Base-by-base conservation (phyloP, 2,888 invertebrate species). In the Podabrus alpinus region DNA sequence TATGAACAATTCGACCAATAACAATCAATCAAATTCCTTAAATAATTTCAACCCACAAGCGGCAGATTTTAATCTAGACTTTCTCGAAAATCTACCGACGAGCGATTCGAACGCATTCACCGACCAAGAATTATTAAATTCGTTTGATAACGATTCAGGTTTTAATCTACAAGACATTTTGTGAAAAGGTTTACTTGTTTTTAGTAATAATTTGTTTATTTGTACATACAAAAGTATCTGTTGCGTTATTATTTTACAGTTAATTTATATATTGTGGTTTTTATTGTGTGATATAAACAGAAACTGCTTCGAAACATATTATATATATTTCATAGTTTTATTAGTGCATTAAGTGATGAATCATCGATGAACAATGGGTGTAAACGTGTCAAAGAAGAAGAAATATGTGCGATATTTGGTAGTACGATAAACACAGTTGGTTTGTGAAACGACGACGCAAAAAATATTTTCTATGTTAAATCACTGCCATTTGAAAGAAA, bases 111-210 rank as follows among this genome's bases (percentile, higher is more conserved):
- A 91, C 84, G 92, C 91, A 84, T 93, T 94, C 87, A 92, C 94
- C 82, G 94, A 95, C 75, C 94, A 95, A 86, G 95, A 95, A 85
- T 88, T 95, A 78, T 90, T 95, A 82, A 95, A 93, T 88, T 95
- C 95, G 71, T 91, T 96, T 83, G 96, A 96, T 84, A 92, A 92
- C 83, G 92, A 92, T 83, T 91, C 91, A 79, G 88, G 89, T 75
- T 92, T 93, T 82, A 93, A 92, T 87, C 88, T 94, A 61, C 81
- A 81, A 76, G 82, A 82, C 74, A 82, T 82, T 60, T 78, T 80
- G 79, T 80, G 78, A 79, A 74, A 71, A 77, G 69, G 71, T 77
- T 74, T 73, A 72, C 69, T 82, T 82, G 82, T 79, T 81, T 80
- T 80, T 79, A 45, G 45, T 45, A 76, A 79, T 74, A 81, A 80